Percentiles rank a stretch among this genome's conserved stretches.
phyloP scores from a whole-genome alignment of 2,888 invertebrate genomes.

The Eupithecia subfuscata region DNA sequence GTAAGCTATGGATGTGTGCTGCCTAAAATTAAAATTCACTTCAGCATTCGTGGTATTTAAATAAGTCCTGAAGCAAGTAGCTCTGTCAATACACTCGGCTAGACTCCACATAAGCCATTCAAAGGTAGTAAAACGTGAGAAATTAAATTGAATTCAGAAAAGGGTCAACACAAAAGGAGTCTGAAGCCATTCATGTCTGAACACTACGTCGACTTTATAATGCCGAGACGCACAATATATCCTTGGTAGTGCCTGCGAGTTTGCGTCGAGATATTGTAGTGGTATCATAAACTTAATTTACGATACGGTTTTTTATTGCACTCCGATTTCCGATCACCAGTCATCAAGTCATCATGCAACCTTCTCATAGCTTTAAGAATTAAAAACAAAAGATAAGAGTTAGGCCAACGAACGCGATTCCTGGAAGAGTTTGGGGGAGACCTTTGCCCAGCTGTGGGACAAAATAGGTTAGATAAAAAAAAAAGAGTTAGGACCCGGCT shows the following conservation, averaged over 20 bases:
- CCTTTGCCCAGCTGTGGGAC: no score
- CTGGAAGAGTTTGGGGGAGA: no score
- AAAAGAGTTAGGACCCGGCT: no score
- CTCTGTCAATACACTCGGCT: conserved; percentile 18
- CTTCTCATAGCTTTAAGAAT: no score
- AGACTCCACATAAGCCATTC: conserved; percentile 55
- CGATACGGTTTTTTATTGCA: no score
- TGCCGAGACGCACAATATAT: conserved; percentile 63
- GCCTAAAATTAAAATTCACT: background rate
- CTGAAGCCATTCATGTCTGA: conserved; percentile 61
- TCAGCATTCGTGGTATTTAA: background rate
- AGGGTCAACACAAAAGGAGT: conserved; percentile 67
- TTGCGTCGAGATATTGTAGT: background rate
- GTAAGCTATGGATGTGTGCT: background rate
- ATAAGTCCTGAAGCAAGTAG: conserved; percentile 9
- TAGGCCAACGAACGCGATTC: no score
- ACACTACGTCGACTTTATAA: conserved; percentile 69
- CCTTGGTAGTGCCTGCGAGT: conserved; percentile 47
- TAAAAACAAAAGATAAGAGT: no score
- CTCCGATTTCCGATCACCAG: no score
- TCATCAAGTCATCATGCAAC: no score
- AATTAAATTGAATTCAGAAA: conserved; percentile 73
- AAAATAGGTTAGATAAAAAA: no score
- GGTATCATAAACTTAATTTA: background rate
- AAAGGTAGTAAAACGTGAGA: conserved; percentile 62